phyloP scores from a whole-genome alignment of 2,888 invertebrate genomes.

The Drosophila multiciliata region DNA sequence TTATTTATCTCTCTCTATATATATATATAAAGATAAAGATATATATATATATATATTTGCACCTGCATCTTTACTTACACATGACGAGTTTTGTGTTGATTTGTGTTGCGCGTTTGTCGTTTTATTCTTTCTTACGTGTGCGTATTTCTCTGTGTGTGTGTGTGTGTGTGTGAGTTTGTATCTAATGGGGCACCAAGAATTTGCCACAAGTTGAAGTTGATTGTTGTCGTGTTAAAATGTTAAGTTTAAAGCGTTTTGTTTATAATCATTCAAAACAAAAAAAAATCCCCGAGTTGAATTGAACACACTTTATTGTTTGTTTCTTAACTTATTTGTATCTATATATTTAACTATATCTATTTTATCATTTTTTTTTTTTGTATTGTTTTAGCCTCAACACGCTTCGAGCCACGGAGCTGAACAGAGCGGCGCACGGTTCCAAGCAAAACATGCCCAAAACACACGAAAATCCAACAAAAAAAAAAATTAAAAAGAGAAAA shows the following conservation, averaged over 20 bases:
- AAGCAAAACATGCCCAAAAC: slow-evolving; percentile 53
- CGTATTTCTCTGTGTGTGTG: background rate
- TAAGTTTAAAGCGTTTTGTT: slow-evolving; percentile 43
- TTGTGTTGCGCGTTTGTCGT: slow-evolving; percentile 19
- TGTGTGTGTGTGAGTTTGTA: slow-evolving; percentile 16
- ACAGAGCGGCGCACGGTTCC: slow-evolving; percentile 28
- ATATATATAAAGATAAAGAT: background rate
- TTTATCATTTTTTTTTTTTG: background rate
- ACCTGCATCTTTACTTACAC: slow-evolving; percentile 46
- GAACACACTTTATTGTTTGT: slow-evolving; percentile 62
- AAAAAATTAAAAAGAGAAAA: background rate
- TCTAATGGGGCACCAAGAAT: slow-evolving; percentile 27
- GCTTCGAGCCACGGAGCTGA: slow-evolving; percentile 41
- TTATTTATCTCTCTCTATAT: background rate
- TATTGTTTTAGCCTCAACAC: slow-evolving; percentile 43
- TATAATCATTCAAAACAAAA: slow-evolving; percentile 8
- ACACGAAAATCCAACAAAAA: slow-evolving; percentile 1
- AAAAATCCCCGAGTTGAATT: slow-evolving; percentile 70
- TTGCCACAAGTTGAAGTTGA: slow-evolving; percentile 1
- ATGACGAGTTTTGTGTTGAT: slow-evolving; percentile 42
- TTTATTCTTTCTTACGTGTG: slow-evolving; percentile 17
- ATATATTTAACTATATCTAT: background rate
- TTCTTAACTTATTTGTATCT: background rate
- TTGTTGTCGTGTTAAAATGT: slow-evolving; percentile 5
- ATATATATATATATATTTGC: background rate